A percentile compares a stretch with the other conserved stretches of the same genome.
phyloP scores from a whole-genome alignment of 2,113 vertebrate species.

The Toxotes jaculatrix region DNA sequence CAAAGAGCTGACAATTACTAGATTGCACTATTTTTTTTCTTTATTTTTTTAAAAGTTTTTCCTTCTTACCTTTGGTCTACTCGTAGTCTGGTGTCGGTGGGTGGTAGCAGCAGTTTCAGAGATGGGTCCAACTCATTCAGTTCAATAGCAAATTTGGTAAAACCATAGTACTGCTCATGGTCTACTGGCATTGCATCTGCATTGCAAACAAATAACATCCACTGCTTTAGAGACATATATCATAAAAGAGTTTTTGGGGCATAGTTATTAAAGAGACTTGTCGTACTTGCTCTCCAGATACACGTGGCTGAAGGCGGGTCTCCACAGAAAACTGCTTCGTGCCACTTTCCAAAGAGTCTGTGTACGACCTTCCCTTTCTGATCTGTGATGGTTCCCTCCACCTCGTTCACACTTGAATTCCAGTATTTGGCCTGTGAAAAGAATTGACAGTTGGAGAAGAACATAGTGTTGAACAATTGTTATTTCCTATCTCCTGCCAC shows the following conservation, averaged over 20 bases:
- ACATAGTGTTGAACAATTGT: background rate
- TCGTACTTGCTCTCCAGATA: conserved; percentile 96
- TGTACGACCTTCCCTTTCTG: conserved; percentile 89
- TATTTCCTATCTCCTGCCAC: no score
- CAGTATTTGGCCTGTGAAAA: conserved; percentile 92
- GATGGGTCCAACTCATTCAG: conserved; percentile 92
- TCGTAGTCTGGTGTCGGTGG: conserved; percentile 94
- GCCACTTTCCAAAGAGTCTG: conserved; percentile 96
- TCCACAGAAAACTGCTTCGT: conserved; percentile 92
- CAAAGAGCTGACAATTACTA: background rate
- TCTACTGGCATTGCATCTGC: conserved; percentile 88
- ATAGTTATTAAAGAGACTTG: background rate
- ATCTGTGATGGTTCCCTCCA: conserved; percentile 92
- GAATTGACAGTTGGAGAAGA: background rate
- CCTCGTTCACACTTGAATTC: conserved; percentile 94
- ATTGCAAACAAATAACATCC: conserved; percentile 30
- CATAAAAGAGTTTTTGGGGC: background rate
- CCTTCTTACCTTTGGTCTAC: conserved; percentile 92
- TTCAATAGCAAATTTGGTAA: conserved; percentile 96
- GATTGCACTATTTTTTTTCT: no score
- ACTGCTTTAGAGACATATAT: background rate
- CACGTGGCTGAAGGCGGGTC: conserved; percentile 89
- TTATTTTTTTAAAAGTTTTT: background rate
- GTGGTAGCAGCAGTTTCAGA: conserved; percentile 87
- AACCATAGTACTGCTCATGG: conserved; percentile 95